Evolutionary conservation across 2,888 invertebrate species (phyloP).

Genomic region (Noctua comes): DNA sequence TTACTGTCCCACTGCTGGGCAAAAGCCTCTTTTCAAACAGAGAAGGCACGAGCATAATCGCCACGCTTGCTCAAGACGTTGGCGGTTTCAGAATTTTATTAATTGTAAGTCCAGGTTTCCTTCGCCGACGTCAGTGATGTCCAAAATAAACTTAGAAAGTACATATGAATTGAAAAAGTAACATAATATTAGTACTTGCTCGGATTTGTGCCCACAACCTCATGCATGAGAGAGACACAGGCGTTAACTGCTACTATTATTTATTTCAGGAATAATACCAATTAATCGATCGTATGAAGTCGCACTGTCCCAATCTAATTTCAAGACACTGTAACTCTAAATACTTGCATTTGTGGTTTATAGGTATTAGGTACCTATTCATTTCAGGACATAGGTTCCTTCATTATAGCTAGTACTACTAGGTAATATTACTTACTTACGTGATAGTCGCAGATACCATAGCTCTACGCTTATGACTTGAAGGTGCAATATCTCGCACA

Average conservation of each 20-base stretch:
- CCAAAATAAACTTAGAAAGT: too few species aligned
- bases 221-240: too few species aligned
- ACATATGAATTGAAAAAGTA: too few species aligned
- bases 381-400: background rate
- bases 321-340: background rate
- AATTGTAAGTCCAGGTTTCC: too few species aligned
- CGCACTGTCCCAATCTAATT: background rate
- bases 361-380: background rate
- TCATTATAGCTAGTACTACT: background rate
- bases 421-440: constrained; percentile 4
- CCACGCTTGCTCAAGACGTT: too few species aligned
- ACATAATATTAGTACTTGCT: too few species aligned
- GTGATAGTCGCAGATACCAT: background rate
- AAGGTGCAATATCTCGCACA: constrained; percentile 32
- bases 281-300: background rate
- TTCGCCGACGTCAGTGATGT: too few species aligned
- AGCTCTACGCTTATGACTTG: constrained; percentile 7
- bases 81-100: too few species aligned
- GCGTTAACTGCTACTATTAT: background rate
- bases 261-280: background rate
- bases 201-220: too few species aligned
- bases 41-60: too few species aligned
- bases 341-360: background rate
- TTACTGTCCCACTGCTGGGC: too few species aligned
- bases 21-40: too few species aligned